Base-by-base conservation (phyloP, 1,140 invertebrate genomes). In the Trichonephila clavata region DNA sequence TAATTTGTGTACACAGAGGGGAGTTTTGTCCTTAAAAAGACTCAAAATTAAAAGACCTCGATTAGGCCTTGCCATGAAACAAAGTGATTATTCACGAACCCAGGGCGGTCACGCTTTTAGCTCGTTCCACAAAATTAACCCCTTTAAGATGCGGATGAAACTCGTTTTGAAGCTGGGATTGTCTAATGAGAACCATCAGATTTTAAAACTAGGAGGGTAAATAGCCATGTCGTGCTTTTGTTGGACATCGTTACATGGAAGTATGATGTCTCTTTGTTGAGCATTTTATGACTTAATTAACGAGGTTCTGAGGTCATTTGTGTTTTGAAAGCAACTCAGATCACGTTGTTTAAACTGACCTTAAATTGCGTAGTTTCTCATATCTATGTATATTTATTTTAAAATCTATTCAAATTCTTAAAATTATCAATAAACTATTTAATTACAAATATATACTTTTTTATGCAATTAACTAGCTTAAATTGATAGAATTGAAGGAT, bases 41-140 rank as follows among this genome's bases (percentile, higher is more conserved):
- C 14, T 39, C 71, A 61, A 61, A 90, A 90, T 83, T 89, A 90
- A 90, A 59, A 83, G 71, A 80, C 50, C 68, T 27, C 81, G 89
- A 90, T 81, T 81, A 90, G 77, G n/a, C 50, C 32, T 8, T 21
- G 32, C 57, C 71, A 39, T 39, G 89, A 68, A 90, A 60, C 77
- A 81, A 81, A 61, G 68, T 32, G 59, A 63, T 87, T 87, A 87
- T 87, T 87, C 86, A 43, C 14, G 16, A 57, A 63, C 86, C 32
- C 87, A n/a, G 65, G 60, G 16, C 59, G 86, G 60, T 27, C 86
- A 87, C 86, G 60, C 50, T 61, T 87, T 16, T 6, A 18, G 27
- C 32, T 77, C 71, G 71, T 39, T 77, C 81, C 81, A 8, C 81
- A 43, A 87, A 87, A 87, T 87, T 39, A 87, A 87, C 86, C 61